These are phyloP conservation scores for Ceratosolen solmsi DNA, from an alignment of 1,140 invertebrate species.

Conservation along the genomic window DNA sequence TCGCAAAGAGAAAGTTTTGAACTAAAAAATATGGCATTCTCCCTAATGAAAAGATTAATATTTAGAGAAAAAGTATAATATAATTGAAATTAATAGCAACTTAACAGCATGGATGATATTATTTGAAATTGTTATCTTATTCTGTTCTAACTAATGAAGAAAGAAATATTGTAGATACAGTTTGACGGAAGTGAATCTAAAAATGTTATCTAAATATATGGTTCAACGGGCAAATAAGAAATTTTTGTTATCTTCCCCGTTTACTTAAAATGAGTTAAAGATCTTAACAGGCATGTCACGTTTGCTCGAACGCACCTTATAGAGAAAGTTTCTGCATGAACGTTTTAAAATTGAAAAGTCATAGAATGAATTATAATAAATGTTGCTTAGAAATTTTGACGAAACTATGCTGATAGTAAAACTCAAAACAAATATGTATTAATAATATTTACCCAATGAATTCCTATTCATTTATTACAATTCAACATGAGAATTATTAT, in stretches of 20 bases:
- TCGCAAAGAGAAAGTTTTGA: conserved; percentile 7
- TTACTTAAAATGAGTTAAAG: conserved; percentile 32
- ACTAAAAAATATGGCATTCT: not conserved
- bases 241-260: conserved; percentile 29
- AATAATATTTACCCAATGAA: no score
- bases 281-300: conserved; percentile 11
- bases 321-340: conserved; percentile 1
- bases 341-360: conserved; percentile 8
- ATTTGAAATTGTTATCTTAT: not conserved
- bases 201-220: conserved; percentile 36
- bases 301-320: not conserved
- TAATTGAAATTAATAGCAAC: not conserved
- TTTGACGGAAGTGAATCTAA: conserved; percentile 23
- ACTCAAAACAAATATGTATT: no score
- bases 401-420: no score
- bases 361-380: no score
- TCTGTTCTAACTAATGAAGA: not conserved
- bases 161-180: not conserved
- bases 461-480: no score
- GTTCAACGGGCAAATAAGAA: not conserved
- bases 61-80: not conserved
- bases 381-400: no score
- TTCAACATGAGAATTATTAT: no score
- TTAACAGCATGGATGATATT: not conserved
- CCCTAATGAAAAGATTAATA: not conserved